Evolutionary conservation across 2,888 invertebrate genomes (phyloP), one percentile per base, ranked within the genome.

Genomic region (Sphaerolaimus hirsutus): DNA sequence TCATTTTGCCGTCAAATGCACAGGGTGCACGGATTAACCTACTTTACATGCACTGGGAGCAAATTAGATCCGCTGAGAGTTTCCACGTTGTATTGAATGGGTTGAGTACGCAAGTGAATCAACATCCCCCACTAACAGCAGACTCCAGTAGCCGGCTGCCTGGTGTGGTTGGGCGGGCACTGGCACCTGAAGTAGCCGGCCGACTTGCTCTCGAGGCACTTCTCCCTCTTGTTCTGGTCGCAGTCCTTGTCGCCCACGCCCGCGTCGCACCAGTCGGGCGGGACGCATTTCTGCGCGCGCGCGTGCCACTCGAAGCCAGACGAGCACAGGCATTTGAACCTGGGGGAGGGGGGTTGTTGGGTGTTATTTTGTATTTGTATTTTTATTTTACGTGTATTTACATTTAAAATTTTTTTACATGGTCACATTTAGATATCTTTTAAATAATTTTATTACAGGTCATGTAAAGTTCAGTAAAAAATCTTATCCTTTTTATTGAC

Each of bases 71-170:
- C n/a, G n/a, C n/a, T n/a, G n/a, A n/a, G n/a, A n/a, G n/a, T n/a
- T n/a, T n/a, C n/a, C n/a, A n/a, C n/a, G n/a, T n/a, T n/a, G n/a
- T 32, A 32, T 32, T 32, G 10, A 12, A 17, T 10, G 10, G 10
- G 32, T 12, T 32, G 17, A 32, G 17, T 17, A 32, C 17, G 32
- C 17, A 12, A 10, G 10, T 32, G n/a, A 37, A 37, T 24, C 21
- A 22, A 22, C 5, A 40, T 7, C 23, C 40, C 4, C 23, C 23
- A 48, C 59, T 55, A 43, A 56, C 58, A 50, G 53, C 62, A 62
- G 43, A 63, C 52, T 26, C 54, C 57, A 17, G 62, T 62, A 32
- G 58, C 56, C 3, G 58, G 53, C 47, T 62, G 60, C n/a, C 62
- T 49, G 37, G 53, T 51, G 48, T 58, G 58, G 19, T 53, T 53